Evolutionary conservation across 2,888 invertebrate genomes (phyloP).

Genomic region (Patella pellucida): DNA sequence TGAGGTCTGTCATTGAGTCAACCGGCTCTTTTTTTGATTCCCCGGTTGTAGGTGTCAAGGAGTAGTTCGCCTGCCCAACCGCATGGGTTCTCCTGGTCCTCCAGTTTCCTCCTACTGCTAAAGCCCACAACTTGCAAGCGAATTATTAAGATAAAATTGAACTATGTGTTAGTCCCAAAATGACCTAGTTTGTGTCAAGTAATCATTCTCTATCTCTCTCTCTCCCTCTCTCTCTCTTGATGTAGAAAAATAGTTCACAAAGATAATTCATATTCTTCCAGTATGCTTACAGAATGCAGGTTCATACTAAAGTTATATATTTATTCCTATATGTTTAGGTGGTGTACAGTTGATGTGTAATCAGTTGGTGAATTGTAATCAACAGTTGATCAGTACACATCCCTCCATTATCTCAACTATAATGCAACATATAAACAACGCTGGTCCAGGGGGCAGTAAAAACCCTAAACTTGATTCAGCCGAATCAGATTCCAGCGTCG

Average conservation of each 20-base stretch:
- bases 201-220: not conserved
- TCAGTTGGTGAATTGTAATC: slow-evolving; percentile 83
- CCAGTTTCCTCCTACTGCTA: no score
- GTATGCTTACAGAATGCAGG: no score
- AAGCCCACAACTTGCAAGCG: not conserved
- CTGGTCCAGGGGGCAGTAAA: slow-evolving; percentile 39
- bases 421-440: slow-evolving; percentile 77
- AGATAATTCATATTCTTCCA: no score
- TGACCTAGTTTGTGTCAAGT: not conserved
- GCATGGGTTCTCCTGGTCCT: no score
- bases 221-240: no score
- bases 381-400: slow-evolving; percentile 80
- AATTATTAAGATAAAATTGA: not conserved
- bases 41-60: no score
- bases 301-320: not conserved
- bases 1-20: no score
- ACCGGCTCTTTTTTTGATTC: no score
- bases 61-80: no score
- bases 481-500: slow-evolving; percentile 75
- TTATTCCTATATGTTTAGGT: slow-evolving; percentile 49
- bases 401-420: slow-evolving; percentile 80
- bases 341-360: slow-evolving; percentile 76
- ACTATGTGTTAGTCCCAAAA: not conserved
- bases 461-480: slow-evolving; percentile 44
- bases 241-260: no score